These are phyloP conservation scores for Lochmaea crataegi DNA, from an alignment of 2,888 invertebrate species.

Conservation along the genomic window DNA sequence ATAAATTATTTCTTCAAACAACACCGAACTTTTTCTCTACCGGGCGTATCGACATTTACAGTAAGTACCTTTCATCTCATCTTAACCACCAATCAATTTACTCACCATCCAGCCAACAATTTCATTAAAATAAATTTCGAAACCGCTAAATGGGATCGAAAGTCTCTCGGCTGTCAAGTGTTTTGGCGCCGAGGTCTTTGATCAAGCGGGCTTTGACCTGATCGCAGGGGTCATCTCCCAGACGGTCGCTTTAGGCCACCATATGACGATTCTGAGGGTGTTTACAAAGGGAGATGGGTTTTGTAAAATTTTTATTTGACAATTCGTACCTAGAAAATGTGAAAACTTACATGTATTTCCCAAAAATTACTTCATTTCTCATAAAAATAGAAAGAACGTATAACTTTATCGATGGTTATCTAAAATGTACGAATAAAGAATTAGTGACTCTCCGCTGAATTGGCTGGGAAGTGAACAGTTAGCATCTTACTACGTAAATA, in stretches of 20 bases:
- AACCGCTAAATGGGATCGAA: conserved; percentile 53
- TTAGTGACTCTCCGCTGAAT: conserved; percentile 12
- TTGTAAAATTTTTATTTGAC: background rate
- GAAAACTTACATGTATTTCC: background rate
- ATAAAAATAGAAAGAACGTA: background rate
- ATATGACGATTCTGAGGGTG: conserved; percentile 52
- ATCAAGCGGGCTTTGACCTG: conserved; percentile 58
- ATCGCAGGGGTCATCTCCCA: conserved; percentile 51
- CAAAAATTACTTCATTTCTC: conserved; percentile 2
- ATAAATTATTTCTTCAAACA: background rate
- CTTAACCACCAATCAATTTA: conserved; percentile 30
- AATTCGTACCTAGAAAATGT: background rate
- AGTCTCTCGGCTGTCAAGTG: conserved; percentile 55
- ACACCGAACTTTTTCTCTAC: conserved; percentile 2
- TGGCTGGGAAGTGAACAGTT: conserved; percentile 15
- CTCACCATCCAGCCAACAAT: conserved; percentile 42
- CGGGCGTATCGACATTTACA: conserved; percentile 24
- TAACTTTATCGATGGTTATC: background rate
- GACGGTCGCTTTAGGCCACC: conserved; percentile 50
- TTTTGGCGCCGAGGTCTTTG: conserved; percentile 61
- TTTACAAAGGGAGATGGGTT: conserved; percentile 14
- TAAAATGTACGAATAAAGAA: conserved; percentile 5
- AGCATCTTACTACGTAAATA: background rate
- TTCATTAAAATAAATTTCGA: conserved; percentile 50
- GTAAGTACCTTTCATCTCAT: conserved; percentile 30